These are phyloP conservation scores for Cephus pygmeus DNA, from an alignment of 2,888 invertebrate genomes.

Conservation along the genomic window DNA sequence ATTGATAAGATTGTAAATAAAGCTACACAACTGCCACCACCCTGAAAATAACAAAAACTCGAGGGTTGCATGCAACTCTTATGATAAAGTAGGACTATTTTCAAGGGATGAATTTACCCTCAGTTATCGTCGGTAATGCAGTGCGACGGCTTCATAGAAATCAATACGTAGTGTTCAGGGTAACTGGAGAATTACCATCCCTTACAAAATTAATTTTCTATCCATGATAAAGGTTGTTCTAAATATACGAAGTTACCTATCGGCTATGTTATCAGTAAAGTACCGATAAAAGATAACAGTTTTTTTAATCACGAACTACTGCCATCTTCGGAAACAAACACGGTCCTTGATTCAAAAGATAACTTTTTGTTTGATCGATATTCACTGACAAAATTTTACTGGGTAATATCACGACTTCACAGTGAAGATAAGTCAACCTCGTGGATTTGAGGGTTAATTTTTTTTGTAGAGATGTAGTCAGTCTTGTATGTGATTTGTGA, in stretches of 20 bases:
- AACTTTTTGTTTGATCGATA: constrained; percentile 22
- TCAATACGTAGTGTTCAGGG: background rate
- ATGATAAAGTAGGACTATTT: background rate
- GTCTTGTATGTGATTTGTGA: background rate
- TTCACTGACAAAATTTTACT: constrained; percentile 7
- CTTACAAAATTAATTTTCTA: background rate
- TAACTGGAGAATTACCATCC: background rate
- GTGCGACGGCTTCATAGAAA: background rate
- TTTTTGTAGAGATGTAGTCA: background rate
- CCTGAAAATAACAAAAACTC: background rate
- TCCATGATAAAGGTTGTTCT: background rate
- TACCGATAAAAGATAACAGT: background rate
- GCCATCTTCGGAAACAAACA: background rate
- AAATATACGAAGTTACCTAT: background rate
- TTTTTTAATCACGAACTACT: background rate
- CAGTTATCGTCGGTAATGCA: background rate
- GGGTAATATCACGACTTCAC: constrained; percentile 6
- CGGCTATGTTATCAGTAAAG: background rate
- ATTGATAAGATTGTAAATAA: background rate
- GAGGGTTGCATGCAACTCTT: background rate
- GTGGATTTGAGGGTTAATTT: background rate
- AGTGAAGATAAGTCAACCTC: background rate
- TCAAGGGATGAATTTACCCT: background rate
- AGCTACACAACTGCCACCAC: background rate
- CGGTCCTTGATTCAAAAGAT: background rate